A percentile compares a stretch with the other conserved stretches of the same genome.
These are phyloP conservation scores for Sepioteuthis lessoniana DNA, from an alignment of 2,888 invertebrate species.

Conservation along the genomic window DNA sequence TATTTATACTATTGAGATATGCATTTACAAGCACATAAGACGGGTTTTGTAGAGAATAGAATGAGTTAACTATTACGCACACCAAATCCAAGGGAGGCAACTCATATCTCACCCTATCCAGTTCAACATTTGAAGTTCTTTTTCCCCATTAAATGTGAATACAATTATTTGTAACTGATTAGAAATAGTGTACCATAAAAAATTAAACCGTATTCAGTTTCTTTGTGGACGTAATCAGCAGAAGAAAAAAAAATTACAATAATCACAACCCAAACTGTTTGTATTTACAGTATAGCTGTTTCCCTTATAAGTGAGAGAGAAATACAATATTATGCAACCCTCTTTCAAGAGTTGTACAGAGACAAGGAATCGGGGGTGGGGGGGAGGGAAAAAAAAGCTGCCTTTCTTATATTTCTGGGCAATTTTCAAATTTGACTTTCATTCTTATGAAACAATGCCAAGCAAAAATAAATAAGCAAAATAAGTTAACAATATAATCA, in stretches of 20 bases:
- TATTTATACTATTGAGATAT: no score
- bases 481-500: not conserved
- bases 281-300: not conserved
- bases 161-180: not conserved
- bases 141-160: not conserved
- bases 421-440: not conserved
- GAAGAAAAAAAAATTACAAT: not conserved
- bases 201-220: not conserved
- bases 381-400: not conserved
- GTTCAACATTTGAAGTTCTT: not conserved
- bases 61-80: not conserved
- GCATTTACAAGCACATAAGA: no score
- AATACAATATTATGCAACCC: not conserved
- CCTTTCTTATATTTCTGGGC: not conserved
- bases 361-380: not conserved
- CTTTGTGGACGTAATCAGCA: not conserved
- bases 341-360: not conserved
- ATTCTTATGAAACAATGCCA: not conserved
- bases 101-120: not conserved
- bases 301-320: not conserved
- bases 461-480: not conserved
- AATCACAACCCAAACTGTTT: not conserved
- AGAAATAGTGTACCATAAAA: not conserved
- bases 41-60: no score
- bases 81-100: not conserved